Conservation (phyloP, 2,797 vertebrate genomes). For the Neosilurus mollespiculum region DNA sequence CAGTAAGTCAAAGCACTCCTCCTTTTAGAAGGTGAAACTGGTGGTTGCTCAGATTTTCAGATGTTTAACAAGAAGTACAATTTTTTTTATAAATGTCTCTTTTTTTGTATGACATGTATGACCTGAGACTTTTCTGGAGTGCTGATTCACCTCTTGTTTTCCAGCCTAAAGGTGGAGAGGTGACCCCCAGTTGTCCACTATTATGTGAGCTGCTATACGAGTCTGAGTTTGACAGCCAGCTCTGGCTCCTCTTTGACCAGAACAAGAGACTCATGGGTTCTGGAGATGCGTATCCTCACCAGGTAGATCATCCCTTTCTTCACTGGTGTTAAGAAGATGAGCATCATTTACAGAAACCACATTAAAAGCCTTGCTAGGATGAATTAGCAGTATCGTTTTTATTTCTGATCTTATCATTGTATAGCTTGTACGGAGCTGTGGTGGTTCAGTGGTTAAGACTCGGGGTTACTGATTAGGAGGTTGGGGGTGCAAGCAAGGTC, state of each 20-base stretch:
- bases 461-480: too few relatives aligned
- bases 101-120: not conserved
- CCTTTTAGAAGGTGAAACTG: not conserved
- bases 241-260: slow-evolving; percentile 98
- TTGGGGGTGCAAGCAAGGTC: too few relatives aligned
- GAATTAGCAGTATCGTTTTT: too few relatives aligned
- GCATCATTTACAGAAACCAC: too few relatives aligned
- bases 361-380: not conserved
- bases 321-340: not conserved
- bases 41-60: not conserved
- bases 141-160: slow-evolving; percentile 40
- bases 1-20: not conserved
- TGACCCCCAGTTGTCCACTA: slow-evolving; percentile 93
- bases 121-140: not conserved
- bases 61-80: not conserved
- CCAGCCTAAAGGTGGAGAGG: slow-evolving; percentile 95
- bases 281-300: slow-evolving; percentile 96
- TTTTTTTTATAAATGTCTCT: too few relatives aligned
- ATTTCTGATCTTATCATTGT: too few relatives aligned
- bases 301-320: slow-evolving; percentile 71
- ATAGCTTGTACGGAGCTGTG: too few relatives aligned
- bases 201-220: slow-evolving; percentile 95
- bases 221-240: slow-evolving; percentile 97
- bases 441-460: too few relatives aligned
- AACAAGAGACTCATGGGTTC: slow-evolving; percentile 96